Conservation (phyloP, 2,113 vertebrate species). For the Poicephalus gulielmi region DNA sequence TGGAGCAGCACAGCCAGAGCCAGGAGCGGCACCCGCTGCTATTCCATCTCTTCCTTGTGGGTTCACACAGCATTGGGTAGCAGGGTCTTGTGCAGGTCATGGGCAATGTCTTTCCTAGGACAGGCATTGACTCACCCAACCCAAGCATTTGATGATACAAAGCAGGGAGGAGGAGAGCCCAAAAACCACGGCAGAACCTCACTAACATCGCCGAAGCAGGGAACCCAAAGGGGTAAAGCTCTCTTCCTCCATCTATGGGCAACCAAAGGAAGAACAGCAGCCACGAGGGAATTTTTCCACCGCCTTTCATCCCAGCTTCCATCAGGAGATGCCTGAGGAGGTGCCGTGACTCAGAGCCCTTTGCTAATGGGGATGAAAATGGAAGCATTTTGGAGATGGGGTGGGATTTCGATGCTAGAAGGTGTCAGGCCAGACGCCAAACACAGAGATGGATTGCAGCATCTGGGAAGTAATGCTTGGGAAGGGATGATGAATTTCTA, state of each 20-base stretch:
- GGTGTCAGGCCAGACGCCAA: not conserved
- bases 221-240: conserved; percentile 1
- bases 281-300: not conserved
- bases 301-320: not conserved
- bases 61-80: fast-evolving
- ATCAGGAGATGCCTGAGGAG: not conserved
- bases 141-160: not conserved
- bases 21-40: not conserved
- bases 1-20: not conserved
- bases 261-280: conserved; percentile 23
- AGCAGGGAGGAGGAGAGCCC: not conserved
- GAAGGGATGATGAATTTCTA: not conserved
- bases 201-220: fast-evolving
- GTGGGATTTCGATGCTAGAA: not conserved
- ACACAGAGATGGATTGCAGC: not conserved
- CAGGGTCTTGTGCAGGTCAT: not conserved
- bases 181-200: not conserved
- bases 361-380: not conserved
- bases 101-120: not conserved
- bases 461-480: conserved; percentile 1
- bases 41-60: not conserved
- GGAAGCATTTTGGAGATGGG: not conserved
- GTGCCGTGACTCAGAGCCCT: fast-evolving
- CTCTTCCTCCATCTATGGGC: conserved; percentile 52
- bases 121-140: not conserved